A percentile compares a stretch with the other conserved stretches of the same genome.
These are phyloP conservation scores for Trichacis sp. DNA, from an alignment of 2,888 invertebrate genomes.

Conservation along the genomic window DNA sequence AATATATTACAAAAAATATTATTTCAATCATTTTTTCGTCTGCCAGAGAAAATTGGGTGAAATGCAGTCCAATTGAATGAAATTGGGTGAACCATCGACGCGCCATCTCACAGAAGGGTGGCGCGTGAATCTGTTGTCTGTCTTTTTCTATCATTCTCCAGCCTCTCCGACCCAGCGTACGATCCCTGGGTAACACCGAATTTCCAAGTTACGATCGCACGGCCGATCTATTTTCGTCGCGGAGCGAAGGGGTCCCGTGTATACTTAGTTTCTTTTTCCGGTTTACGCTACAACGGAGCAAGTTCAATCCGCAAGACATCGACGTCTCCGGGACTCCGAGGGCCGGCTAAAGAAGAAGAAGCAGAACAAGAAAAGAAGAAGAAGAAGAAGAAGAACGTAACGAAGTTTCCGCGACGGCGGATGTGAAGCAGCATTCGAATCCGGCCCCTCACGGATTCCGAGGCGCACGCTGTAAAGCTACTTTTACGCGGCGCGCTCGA, in stretches of 20 bases:
- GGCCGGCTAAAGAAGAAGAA: background rate
- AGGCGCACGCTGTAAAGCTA: constrained; percentile 2
- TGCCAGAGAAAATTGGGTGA: too few relatives aligned
- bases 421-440: constrained; percentile 3
- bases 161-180: too few relatives aligned
- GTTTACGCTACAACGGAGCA: background rate
- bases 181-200: background rate
- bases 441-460: background rate
- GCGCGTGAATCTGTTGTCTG: too few relatives aligned
- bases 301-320: background rate
- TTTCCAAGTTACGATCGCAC: constrained; percentile 11
- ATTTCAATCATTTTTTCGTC: too few relatives aligned
- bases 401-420: constrained; percentile 6
- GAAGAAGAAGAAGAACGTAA: constrained; percentile 2
- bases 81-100: too few relatives aligned
- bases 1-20: too few relatives aligned
- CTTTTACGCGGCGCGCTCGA: background rate
- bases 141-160: too few relatives aligned
- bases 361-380: background rate
- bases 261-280: constrained; percentile 1
- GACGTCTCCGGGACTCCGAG: background rate
- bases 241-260: background rate
- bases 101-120: too few relatives aligned
- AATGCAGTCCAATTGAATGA: too few relatives aligned
- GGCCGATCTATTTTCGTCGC: constrained; percentile 23